Conservation (phyloP, 2,888 invertebrate genomes). For the Ischnura elegans region DNA sequence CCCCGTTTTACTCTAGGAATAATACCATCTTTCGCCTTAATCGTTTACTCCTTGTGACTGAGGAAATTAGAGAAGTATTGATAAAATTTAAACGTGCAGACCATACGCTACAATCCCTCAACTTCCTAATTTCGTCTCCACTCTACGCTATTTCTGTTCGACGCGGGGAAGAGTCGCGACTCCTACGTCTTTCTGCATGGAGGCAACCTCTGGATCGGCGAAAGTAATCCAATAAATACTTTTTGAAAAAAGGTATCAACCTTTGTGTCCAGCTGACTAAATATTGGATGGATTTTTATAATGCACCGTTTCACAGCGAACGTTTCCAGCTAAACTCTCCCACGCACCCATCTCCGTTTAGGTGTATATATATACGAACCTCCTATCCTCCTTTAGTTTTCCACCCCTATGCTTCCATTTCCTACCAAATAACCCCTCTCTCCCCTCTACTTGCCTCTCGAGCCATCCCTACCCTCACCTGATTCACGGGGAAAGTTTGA, state of each 20-base stretch:
- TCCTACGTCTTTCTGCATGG: too few relatives aligned
- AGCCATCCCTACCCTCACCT: background rate
- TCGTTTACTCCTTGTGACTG: background rate
- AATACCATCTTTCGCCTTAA: background rate
- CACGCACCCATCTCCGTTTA: background rate
- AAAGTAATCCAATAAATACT: background rate
- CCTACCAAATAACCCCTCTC: background rate
- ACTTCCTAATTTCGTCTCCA: too few relatives aligned
- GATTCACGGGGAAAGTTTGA: constrained; percentile 56
- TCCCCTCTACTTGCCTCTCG: background rate
- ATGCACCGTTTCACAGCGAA: background rate
- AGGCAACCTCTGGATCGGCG: background rate
- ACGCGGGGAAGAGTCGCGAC: background rate
- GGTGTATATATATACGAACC: too few relatives aligned
- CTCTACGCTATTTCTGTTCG: too few relatives aligned
- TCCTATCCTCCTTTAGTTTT: background rate
- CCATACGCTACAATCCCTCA: too few relatives aligned
- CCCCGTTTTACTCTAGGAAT: background rate
- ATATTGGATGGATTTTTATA: background rate
- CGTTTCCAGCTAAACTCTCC: background rate
- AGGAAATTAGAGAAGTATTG: background rate
- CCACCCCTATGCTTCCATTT: background rate
- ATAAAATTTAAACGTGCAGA: too few relatives aligned
- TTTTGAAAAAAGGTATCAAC: background rate
- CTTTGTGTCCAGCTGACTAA: background rate